Percentiles rank a stretch among this genome's conserved stretches.
Evolutionary conservation across 2,888 invertebrate species (phyloP).

Genomic region (Agonopterix alstromeriana): DNA sequence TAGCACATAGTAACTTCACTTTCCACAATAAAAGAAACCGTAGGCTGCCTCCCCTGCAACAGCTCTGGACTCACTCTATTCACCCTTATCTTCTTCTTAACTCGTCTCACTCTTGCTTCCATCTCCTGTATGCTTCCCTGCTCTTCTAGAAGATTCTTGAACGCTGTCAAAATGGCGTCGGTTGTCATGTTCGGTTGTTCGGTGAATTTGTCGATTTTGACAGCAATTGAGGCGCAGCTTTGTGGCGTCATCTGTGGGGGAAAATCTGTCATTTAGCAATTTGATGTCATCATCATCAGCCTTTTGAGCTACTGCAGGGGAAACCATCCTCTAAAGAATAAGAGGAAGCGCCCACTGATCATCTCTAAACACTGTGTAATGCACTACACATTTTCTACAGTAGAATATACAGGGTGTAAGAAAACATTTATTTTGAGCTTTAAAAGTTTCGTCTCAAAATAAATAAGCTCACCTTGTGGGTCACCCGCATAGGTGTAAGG

Average conservation of each 20-base stretch:
- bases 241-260: slow-evolving; percentile 40
- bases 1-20: neutral
- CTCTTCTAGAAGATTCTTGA: slow-evolving; percentile 39
- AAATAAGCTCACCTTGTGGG: too few species aligned
- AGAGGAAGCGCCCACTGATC: too few species aligned
- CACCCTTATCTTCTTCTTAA: slow-evolving; percentile 20
- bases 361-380: too few species aligned
- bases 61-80: slow-evolving; percentile 40
- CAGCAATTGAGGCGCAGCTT: slow-evolving; percentile 43
- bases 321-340: too few species aligned
- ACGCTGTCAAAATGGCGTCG: slow-evolving; percentile 22
- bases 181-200: slow-evolving; percentile 19
- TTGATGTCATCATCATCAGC: too few species aligned
- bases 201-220: slow-evolving; percentile 41
- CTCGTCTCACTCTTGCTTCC: slow-evolving; percentile 25
- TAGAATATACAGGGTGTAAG: too few species aligned
- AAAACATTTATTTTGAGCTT: too few species aligned
- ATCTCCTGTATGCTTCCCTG: slow-evolving; percentile 38
- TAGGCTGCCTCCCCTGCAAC: slow-evolving; percentile 28
- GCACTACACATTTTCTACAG: too few species aligned
- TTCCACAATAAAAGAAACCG: slow-evolving; percentile 38
- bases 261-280: too few species aligned
- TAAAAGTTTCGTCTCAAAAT: too few species aligned
- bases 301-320: too few species aligned
- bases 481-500: too few species aligned